Base-by-base conservation (phyloP, 2,113 vertebrate genomes). In the Aldabrachelys gigantea region DNA sequence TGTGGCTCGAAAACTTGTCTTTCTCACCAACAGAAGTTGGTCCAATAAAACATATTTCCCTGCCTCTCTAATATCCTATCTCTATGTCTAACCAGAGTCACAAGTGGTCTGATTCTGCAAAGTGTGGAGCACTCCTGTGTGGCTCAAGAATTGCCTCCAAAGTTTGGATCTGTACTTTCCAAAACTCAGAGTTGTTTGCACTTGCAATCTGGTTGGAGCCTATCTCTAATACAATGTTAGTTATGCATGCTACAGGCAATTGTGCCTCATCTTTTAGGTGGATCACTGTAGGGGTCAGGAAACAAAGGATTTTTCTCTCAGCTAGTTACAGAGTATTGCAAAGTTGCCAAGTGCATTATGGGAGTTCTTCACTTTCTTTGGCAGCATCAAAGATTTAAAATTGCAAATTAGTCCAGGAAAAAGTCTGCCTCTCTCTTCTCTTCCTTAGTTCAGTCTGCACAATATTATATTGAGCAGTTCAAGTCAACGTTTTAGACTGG, bases 341-440 rank as follows among this genome's bases (percentile, higher is more conserved):
- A 0, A 2, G 50, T 27, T 59, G 12, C 62, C 44, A 86, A 47
- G 72, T 54, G 53, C 38, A 52, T 24, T 14, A 41, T 10, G 44
- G 27, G 87, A 50, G 4, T 4, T 54, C 82, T 92, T 41, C 75
- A 22, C 13, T 95, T 82, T 29, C 31, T 35, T 11, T 24, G 9
- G 2, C 93, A 84, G 69, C 25, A 4, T 2, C 50, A 53, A 22
- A 87, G n/a, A 9, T 31, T 85, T 69, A 91, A 94, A 75, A 1
- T 1, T 59, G 78, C 5, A 6, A 72, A 53, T 27, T 24, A 83
- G 6, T 35, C 69, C 79, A 82, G 5, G 76, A 80, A 87, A 89
- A 85, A 11, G 22, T 10, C 78, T 87, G 82, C 4, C 27, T 79
- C 14, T 14, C 72, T 0, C 0, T 57, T n/a, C 78, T 4, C 57